Evolutionary conservation across 2,797 vertebrate species (phyloP).

Genomic region (Microctenopoma lineatum): DNA sequence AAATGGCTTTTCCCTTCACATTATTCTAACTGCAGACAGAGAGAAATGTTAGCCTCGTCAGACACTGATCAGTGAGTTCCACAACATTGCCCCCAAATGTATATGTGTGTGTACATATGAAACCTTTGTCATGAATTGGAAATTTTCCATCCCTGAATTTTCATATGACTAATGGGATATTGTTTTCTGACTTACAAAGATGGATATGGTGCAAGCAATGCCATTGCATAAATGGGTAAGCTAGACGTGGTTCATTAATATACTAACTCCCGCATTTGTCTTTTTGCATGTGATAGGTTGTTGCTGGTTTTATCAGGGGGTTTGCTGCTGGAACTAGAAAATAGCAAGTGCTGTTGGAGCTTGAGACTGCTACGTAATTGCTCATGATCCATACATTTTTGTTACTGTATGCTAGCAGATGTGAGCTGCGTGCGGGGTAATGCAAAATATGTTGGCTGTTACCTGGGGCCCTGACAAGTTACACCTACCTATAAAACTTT

Average conservation of each 20-base stretch:
- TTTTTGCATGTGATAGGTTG: conserved; percentile 67
- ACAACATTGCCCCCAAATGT: conserved; percentile 61
- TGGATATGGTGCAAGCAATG: conserved; percentile 51
- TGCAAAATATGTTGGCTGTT: conserved; percentile 46
- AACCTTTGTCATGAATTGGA: conserved; percentile 74
- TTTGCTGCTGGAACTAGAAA: conserved; percentile 73
- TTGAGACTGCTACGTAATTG: conserved; percentile 64
- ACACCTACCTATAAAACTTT: conserved; percentile 64
- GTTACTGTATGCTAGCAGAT: conserved; percentile 48
- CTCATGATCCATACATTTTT: conserved; percentile 59
- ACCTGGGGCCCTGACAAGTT: conserved; percentile 49
- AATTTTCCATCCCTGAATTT: conserved; percentile 67
- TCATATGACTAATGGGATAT: conserved; percentile 75
- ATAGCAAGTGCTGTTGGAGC: conserved; percentile 53
- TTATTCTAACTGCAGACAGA: conserved; percentile 72
- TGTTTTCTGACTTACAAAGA: conserved; percentile 75
- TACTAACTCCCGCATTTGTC: conserved; percentile 67
- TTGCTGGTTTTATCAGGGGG: conserved; percentile 73
- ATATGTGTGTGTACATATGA: conserved; percentile 54
- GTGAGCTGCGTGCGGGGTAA: conserved; percentile 43
- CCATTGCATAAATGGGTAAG: conserved; percentile 67
- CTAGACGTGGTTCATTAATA: conserved; percentile 73
- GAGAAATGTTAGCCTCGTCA: conserved; percentile 75
- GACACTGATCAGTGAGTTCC: conserved; percentile 74
- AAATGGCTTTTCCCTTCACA: conserved; percentile 71